Evolutionary conservation across 2,888 invertebrate genomes (phyloP), one percentile per base, ranked within the genome.

Genomic region (Caenorhabditis sp.): DNA sequence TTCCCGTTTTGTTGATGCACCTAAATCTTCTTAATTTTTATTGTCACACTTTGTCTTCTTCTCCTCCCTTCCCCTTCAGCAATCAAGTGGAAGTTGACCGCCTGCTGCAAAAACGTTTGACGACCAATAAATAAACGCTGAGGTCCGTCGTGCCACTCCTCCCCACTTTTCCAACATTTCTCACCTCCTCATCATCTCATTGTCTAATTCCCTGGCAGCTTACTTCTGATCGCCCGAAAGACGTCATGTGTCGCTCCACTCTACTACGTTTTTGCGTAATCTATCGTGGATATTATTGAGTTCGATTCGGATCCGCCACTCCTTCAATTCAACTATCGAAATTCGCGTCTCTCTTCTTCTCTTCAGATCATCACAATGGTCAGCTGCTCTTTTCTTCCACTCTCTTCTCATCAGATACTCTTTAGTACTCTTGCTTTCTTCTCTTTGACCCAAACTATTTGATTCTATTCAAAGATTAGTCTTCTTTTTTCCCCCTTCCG

Each of bases 71-170:
- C 12, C n/a, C 38, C 0, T 10, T 19, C 66, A 31, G 22, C 68
- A 68, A 68, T 49, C 66, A 59, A 56, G 49, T 26, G 26, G 28
- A 47, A 75, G 75, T 41, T 58, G 49, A 22, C 41, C 35, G 22
- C 38, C 58, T 22, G 61, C 41, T 49, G 61, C 47, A 58, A 66
- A 68, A 77, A 54, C 77, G 61, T 63, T 69, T 77, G 69, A 77
- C 77, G 70, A 77, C 69, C 70, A 69, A 77, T 77, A 77, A 77
- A 77, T 70, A 77, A 77, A 70, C 49, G 77, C 77, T 68, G 76
- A 76, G 66, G 76, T 79, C 64, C 49, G n/a, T 61, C 38, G 61
- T 61, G 59, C 74, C 49, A 10, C 41, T 54, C 49, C 49, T 41
- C 24, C 31, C 44, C 38, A 63, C 54, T 24, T 68, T 64, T 56